These are phyloP conservation scores for Notolepis coatsorum DNA, from an alignment of 2,797 vertebrate species.

Conservation along the genomic window DNA sequence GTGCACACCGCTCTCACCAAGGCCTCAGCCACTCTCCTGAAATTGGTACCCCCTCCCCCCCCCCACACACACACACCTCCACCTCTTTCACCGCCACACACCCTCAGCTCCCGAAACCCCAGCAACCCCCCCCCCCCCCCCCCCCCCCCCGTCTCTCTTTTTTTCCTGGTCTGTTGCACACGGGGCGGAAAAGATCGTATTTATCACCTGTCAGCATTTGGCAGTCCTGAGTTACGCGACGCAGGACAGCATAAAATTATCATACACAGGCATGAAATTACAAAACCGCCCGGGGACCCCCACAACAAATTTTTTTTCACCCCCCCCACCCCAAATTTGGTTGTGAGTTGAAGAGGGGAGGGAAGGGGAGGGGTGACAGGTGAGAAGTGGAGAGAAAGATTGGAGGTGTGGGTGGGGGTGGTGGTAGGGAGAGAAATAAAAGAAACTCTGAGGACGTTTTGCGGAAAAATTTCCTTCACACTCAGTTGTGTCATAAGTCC, in stretches of 20 bases:
- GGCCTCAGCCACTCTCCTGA: conserved; percentile 75
- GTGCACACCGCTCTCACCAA: conserved; percentile 65
- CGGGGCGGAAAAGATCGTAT: conserved; percentile 97
- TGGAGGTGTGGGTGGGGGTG: conserved; percentile 37
- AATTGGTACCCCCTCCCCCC: conserved; percentile 61
- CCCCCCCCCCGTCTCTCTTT: conserved; percentile 38
- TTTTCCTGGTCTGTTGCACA: conserved; percentile 87
- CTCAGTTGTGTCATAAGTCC: conserved; percentile 79
- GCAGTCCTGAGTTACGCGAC: conserved; percentile 99
- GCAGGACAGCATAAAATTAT: conserved; percentile 99
- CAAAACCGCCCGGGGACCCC: conserved; percentile 98
- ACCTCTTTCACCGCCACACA: conserved; percentile 28
- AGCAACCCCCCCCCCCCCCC: conserved; percentile 39
- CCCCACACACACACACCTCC: not conserved
- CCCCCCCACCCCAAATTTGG: conserved; percentile 47
- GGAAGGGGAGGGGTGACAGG: conserved; percentile 55
- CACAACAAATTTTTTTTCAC: conserved; percentile 95
- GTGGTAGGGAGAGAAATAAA: conserved; percentile 47
- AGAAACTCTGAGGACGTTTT: conserved; percentile 65
- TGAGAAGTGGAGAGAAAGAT: conserved; percentile 63
- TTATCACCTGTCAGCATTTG: conserved; percentile 99
- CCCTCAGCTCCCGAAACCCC: conserved; percentile 49
- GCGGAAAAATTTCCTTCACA: conserved; percentile 83
- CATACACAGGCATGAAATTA: conserved; percentile 99
- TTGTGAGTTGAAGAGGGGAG: conserved; percentile 57